These are phyloP conservation scores for Scyliorhinus canicula DNA, from an alignment of 2,797 vertebrate species.

Conservation along the genomic window DNA sequence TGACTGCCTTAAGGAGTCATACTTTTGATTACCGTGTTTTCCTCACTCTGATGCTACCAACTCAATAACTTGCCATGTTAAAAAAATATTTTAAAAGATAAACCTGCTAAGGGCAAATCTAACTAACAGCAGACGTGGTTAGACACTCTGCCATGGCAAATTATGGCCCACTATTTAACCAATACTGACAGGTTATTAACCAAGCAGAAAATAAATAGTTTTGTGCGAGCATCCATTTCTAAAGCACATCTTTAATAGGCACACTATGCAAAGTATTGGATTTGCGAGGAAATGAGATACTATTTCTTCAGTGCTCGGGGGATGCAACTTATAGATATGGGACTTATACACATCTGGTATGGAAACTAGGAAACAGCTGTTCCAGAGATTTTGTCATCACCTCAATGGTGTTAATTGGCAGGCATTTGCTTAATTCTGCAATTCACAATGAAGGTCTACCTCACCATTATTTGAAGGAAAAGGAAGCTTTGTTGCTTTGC, in stretches of 20 bases:
- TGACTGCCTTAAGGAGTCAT: not conserved
- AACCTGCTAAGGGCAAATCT: not conserved
- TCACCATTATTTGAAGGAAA: not conserved
- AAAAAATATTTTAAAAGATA: not conserved
- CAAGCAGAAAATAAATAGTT: not conserved
- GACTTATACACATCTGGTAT: not conserved
- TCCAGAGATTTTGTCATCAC: conserved; percentile 8
- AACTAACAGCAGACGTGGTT: not conserved
- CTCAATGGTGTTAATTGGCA: conserved; percentile 3
- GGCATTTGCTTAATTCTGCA: not conserved
- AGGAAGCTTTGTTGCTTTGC: not conserved
- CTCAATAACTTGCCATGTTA: not conserved
- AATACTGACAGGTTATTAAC: not conserved
- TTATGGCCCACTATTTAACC: not conserved
- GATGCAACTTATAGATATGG: not conserved
- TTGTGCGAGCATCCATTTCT: not conserved
- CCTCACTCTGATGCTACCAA: not conserved
- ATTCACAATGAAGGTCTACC: not conserved
- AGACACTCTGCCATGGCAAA: not conserved
- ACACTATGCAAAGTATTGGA: conserved; percentile 19
- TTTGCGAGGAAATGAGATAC: not conserved
- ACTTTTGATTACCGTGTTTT: not conserved
- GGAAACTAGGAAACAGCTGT: conserved; percentile 11
- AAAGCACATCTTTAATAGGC: not conserved
- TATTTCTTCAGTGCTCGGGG: not conserved